phyloP scores from a whole-genome alignment of 2,888 invertebrate species.

The Stratiomys singularior region DNA sequence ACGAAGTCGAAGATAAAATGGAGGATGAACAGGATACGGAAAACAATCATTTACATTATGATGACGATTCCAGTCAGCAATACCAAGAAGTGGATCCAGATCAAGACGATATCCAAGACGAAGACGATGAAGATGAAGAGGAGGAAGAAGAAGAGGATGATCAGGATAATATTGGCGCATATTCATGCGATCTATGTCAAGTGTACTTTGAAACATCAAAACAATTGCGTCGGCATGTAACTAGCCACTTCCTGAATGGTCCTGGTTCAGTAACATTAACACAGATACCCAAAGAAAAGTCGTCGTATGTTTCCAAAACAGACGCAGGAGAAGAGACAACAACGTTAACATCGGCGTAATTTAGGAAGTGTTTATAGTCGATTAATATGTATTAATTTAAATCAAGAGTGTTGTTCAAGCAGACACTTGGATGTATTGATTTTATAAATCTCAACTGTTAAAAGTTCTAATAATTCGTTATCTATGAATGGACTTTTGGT shows the following conservation, averaged over 20 bases:
- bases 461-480: background rate
- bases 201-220: constrained; percentile 63
- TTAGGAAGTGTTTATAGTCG: background rate
- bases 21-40: constrained; percentile 24
- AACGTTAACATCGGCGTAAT: constrained; percentile 31
- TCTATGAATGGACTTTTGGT: too few relatives aligned
- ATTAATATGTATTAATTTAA: too few relatives aligned
- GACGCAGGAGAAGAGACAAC: constrained; percentile 17
- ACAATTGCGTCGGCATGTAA: constrained; percentile 64
- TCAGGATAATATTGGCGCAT: constrained; percentile 53
- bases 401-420: too few relatives aligned
- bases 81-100: constrained; percentile 53
- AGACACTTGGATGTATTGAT: background rate
- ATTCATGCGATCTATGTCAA: constrained; percentile 65
- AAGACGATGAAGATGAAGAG: constrained; percentile 50
- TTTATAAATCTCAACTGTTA: background rate
- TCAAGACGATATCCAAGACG: constrained; percentile 52
- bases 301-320: background rate
- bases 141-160: constrained; percentile 54
- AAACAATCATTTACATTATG: constrained; percentile 50
- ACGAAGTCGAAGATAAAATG: constrained; percentile 50
- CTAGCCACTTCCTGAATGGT: constrained; percentile 65
- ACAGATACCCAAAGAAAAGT: constrained; percentile 52
- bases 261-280: constrained; percentile 60
- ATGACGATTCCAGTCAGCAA: constrained; percentile 54